Evolutionary conservation across 2,113 vertebrate species (phyloP).

Genomic region (Hystrix brachyura): DNA sequence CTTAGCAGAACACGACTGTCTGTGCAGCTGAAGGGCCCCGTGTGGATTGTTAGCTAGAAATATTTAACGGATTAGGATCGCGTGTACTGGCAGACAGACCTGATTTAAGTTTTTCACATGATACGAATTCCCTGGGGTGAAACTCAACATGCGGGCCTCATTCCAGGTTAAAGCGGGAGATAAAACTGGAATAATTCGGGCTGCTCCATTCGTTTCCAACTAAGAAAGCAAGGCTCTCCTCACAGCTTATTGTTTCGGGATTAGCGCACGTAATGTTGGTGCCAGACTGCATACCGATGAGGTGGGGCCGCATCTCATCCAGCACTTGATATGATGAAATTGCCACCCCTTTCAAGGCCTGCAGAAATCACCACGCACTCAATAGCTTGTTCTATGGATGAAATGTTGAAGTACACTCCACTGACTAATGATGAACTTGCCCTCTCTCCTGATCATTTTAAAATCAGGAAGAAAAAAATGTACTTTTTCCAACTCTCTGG

Average conservation of each 20-base stretch:
- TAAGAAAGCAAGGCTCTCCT: slow-evolving; percentile 23
- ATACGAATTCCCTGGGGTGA: slow-evolving; percentile 61
- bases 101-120: slow-evolving; percentile 67
- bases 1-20: slow-evolving; percentile 38
- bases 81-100: slow-evolving; percentile 40
- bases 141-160: slow-evolving; percentile 63
- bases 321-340: slow-evolving; percentile 38
- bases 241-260: slow-evolving; percentile 60
- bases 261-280: slow-evolving; percentile 21
- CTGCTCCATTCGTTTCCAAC: slow-evolving; percentile 42
- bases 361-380: neutral
- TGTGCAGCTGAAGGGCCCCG: slow-evolving; percentile 60
- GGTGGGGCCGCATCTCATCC: slow-evolving; percentile 49
- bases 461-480: neutral
- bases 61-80: slow-evolving; percentile 73
- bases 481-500: neutral
- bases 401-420: neutral
- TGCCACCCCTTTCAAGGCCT: slow-evolving; percentile 7
- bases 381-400: neutral
- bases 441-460: neutral
- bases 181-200: slow-evolving; percentile 45
- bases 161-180: slow-evolving; percentile 65
- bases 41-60: slow-evolving; percentile 57
- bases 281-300: slow-evolving; percentile 63
- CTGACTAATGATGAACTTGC: neutral